Evolutionary conservation across 2,797 vertebrate genomes (phyloP).

Genomic region (Aselliscus stoliczkanus): DNA sequence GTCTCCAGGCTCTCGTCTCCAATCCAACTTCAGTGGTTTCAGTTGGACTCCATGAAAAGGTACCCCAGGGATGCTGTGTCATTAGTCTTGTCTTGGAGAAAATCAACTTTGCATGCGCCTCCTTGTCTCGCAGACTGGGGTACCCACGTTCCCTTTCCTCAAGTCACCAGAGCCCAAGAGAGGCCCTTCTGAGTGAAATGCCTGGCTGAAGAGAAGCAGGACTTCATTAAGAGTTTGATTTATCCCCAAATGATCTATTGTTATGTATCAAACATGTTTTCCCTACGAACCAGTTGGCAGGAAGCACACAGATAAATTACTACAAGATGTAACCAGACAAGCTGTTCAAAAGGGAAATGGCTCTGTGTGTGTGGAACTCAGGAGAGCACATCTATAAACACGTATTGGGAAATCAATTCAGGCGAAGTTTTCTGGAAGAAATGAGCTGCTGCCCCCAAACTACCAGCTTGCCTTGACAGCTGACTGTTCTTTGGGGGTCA

Average conservation of each 20-base stretch:
- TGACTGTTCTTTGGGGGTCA: constrained; percentile 25
- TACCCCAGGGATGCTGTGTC: constrained; percentile 71
- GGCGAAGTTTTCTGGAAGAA: constrained; percentile 64
- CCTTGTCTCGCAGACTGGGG: constrained; percentile 69
- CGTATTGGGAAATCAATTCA: constrained; percentile 71
- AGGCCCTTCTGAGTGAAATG: constrained; percentile 69
- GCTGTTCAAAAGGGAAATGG: constrained; percentile 77
- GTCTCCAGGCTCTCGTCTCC: constrained; percentile 80
- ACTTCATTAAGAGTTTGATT: constrained; percentile 74
- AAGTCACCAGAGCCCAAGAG: constrained; percentile 53
- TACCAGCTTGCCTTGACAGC: constrained; percentile 50
- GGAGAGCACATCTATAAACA: constrained; percentile 76
- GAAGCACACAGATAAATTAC: constrained; percentile 79
- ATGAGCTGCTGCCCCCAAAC: constrained; percentile 41
- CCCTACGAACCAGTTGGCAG: constrained; percentile 81
- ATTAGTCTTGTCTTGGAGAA: constrained; percentile 73
- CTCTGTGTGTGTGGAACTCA: constrained; percentile 69
- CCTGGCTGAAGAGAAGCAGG: constrained; percentile 77
- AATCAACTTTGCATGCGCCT: constrained; percentile 72
- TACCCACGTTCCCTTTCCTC: constrained; percentile 60
- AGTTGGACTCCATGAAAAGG: constrained; percentile 75
- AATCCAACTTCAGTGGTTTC: constrained; percentile 75
- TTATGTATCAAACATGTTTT: constrained; percentile 80
- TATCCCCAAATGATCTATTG: constrained; percentile 81
- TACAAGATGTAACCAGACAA: constrained; percentile 83